Percentiles rank a stretch among this genome's conserved stretches.
Conservation (phyloP, 1,140 invertebrate species). For the Heliconius nattereri region DNA sequence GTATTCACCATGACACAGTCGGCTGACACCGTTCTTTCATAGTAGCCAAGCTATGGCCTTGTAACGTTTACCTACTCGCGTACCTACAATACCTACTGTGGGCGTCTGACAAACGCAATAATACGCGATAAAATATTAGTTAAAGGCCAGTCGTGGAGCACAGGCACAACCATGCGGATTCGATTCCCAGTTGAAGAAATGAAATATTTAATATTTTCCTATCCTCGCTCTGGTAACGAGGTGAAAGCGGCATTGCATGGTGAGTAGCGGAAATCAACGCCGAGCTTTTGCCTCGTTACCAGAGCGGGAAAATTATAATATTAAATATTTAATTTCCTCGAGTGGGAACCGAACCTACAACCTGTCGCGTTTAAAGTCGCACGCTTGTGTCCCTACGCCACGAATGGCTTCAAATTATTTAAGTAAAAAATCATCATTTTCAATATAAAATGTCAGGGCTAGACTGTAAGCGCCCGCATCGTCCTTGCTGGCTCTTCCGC, state of each 20-base stretch:
- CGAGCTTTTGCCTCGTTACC: neutral
- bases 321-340: too few relatives aligned
- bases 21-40: neutral
- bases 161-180: too few relatives aligned
- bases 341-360: neutral
- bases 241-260: neutral
- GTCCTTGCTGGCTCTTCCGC: constrained; percentile 23
- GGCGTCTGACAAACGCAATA: neutral
- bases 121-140: neutral
- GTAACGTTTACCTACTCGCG: neutral
- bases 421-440: neutral
- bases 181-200: too few relatives aligned
- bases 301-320: neutral
- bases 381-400: neutral
- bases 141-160: neutral
- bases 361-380: neutral
- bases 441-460: neutral
- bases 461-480: constrained; percentile 2
- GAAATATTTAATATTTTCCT: neutral
- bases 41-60: neutral
- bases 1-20: neutral
- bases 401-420: neutral
- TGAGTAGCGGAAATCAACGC: neutral
- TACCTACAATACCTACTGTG: neutral
- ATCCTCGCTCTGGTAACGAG: too few relatives aligned